Evolutionary conservation across 1,140 invertebrate species (phyloP), one percentile per base, ranked within the genome.

Genomic region (Cyrtorhinus lividipennis): DNA sequence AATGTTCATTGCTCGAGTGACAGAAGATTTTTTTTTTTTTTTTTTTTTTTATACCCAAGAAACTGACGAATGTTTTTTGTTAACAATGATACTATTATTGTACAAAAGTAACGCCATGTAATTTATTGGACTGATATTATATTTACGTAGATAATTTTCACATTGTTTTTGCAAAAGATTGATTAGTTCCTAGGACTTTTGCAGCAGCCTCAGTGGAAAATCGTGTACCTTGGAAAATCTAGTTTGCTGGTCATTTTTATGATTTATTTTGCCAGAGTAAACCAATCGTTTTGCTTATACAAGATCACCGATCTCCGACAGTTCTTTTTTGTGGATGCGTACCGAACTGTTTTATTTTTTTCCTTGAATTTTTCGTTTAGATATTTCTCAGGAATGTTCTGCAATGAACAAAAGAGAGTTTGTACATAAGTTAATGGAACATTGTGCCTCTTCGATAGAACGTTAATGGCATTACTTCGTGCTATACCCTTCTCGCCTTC

Each of bases 111-210:
- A 53, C 10, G 20, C 20, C 48, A 15, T 53, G 48, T 53, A 53
- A 53, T 15, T 53, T 53, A 53, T 53, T 53, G 48, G 48, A 53
- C 48, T 53, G 48, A 53, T 53, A 53, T 53, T 10, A 53, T 53
- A 22, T 53, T 15, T 53, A 53, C 48, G 48, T 53, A 53, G 48
- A 53, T 53, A 53, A 53, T 53, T 53, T 53, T 53, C 48, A 53
- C 20, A 10, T 13, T 53, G 5, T 10, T 53, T 53, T 13, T 20
- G 20, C 20, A 53, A 22, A 53, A 53, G 5, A 5, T 53, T 53
- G 5, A 13, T 53, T 53, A 53, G 48, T 53, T 53, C 48, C 48
- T 53, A 53, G 48, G 48, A 53, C 48, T 53, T n/a, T 38, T 38
- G 30, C 30, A 8, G 30, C 15, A 38, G 15, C 30, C 5, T 38